A percentile compares a stretch with the other conserved stretches of the same genome.
Evolutionary conservation across 2,797 vertebrate genomes (phyloP).

Genomic region (Pseudomugil tenellus): DNA sequence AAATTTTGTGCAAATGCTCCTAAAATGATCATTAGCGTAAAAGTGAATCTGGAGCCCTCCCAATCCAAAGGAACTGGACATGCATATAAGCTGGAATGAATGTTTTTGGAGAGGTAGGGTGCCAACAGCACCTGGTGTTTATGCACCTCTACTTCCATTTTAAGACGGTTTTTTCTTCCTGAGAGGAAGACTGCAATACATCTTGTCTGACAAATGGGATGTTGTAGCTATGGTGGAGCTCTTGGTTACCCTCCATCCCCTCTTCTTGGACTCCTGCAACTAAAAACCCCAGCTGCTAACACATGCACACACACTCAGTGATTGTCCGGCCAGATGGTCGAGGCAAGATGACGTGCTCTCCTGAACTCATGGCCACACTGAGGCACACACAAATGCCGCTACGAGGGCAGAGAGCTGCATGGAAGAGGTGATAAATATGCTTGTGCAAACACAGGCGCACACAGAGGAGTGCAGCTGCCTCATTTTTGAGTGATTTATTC

Average conservation of each 20-base stretch:
- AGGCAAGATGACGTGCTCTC: constrained; percentile 67
- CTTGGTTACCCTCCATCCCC: constrained; percentile 42
- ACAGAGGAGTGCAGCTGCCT: not conserved
- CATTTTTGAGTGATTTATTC: not conserved
- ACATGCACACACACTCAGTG: constrained; percentile 34
- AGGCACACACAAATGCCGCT: constrained; percentile 37
- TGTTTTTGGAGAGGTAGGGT: not conserved
- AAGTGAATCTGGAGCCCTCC: not conserved
- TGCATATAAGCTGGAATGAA: not conserved
- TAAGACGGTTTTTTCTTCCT: constrained; percentile 5
- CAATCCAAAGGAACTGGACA: not conserved
- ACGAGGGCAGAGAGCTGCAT: constrained; percentile 4
- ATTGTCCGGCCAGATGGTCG: constrained; percentile 75
- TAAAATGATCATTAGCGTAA: not conserved
- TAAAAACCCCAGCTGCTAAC: constrained; percentile 44
- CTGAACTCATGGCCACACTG: constrained; percentile 52
- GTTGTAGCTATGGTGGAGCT: constrained; percentile 30
- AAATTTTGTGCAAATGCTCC: not conserved
- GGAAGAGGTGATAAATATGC: not conserved
- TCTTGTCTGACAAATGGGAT: constrained; percentile 56
- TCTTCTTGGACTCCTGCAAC: constrained; percentile 41
- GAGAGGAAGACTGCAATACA: constrained; percentile 32
- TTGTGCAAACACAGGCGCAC: not conserved
- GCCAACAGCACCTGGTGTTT: not conserved
- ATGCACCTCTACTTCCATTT: constrained; percentile 17